A percentile compares a stretch with the other conserved stretches of the same genome.
These are phyloP conservation scores for Papilio glaucus DNA, from an alignment of 1,140 invertebrate genomes.

Conservation along the genomic window DNA sequence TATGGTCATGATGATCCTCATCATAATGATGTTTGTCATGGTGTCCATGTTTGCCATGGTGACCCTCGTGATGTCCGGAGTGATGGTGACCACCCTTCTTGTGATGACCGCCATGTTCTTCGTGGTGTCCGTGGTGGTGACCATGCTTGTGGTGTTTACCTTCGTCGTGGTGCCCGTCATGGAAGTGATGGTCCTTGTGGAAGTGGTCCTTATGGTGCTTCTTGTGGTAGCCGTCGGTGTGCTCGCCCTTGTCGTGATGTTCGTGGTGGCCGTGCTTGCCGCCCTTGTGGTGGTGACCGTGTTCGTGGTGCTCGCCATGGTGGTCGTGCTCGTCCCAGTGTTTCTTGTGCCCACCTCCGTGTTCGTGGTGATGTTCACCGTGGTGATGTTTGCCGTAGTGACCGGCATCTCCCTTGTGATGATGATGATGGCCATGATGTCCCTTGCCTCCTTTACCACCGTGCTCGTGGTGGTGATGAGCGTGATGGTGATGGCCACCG, in stretches of 20 bases:
- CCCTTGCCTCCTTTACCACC: background rate
- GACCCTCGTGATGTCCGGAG: conserved; percentile 18
- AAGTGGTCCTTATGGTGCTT: conserved; percentile 17
- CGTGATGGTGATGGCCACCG: conserved; percentile 5
- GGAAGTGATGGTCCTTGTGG: conserved; percentile 20
- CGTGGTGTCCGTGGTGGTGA: conserved; percentile 11
- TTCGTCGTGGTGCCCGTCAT: conserved; percentile 5
- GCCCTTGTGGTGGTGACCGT: conserved; percentile 12
- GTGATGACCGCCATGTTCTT: conserved; percentile 6
- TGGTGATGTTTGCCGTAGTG: conserved; percentile 8
- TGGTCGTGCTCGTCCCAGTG: conserved; percentile 19
- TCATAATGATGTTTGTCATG: conserved; percentile 14
- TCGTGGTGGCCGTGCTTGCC: conserved; percentile 13
- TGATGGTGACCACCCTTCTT: conserved; percentile 24
- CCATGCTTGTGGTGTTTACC: conserved; percentile 13
- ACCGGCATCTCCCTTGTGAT: background rate
- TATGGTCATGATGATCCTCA: conserved; percentile 4
- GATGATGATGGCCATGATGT: background rate
- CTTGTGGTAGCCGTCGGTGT: conserved; percentile 5
- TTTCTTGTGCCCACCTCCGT: conserved; percentile 3
- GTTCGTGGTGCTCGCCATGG: conserved; percentile 5
- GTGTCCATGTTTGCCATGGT: conserved; percentile 19
- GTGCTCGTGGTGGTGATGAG: conserved; percentile 12
- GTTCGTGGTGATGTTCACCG: background rate
- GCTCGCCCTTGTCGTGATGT: conserved; percentile 13